Evolutionary conservation across 1,140 invertebrate species (phyloP).

Genomic region (Achroia grisella): DNA sequence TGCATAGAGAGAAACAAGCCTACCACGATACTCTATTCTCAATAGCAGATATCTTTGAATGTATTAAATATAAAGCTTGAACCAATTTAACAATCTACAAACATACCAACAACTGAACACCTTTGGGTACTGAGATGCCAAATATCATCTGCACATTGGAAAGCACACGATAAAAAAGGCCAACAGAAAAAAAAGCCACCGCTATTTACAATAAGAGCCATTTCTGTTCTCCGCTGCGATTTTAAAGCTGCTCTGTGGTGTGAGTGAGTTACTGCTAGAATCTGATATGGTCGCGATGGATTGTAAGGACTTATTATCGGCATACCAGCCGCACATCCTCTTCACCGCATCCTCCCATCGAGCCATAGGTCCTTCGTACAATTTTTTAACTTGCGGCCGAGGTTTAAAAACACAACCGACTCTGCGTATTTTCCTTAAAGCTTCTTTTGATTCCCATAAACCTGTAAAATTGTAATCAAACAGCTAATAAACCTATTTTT

Average conservation of each 20-base stretch:
- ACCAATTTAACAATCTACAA: conserved; percentile 3
- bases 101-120: conserved; percentile 5
- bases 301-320: conserved; percentile 15
- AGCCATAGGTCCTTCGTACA: conserved; percentile 63
- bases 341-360: conserved; percentile 81
- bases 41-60: not conserved
- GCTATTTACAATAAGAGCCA: conserved; percentile 40
- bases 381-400: conserved; percentile 53
- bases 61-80: not conserved
- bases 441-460: conserved; percentile 82
- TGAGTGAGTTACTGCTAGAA: conserved; percentile 21
- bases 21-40: too few relatives aligned
- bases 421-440: conserved; percentile 76
- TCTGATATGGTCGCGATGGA: conserved; percentile 18
- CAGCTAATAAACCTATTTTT: too few relatives aligned
- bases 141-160: conserved; percentile 44
- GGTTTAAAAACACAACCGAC: conserved; percentile 78
- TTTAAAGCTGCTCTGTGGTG: conserved; percentile 38
- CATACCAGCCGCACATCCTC: conserved; percentile 81
- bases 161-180: conserved; percentile 33
- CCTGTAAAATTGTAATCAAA: conserved; percentile 63
- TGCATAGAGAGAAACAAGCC: too few relatives aligned
- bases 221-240: conserved; percentile 21
- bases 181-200: conserved; percentile 45
- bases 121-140: conserved; percentile 7